A percentile compares a stretch with the other conserved stretches of the same genome.
Conservation (phyloP, 2,797 vertebrate species). For the Rachycentron canadum region DNA sequence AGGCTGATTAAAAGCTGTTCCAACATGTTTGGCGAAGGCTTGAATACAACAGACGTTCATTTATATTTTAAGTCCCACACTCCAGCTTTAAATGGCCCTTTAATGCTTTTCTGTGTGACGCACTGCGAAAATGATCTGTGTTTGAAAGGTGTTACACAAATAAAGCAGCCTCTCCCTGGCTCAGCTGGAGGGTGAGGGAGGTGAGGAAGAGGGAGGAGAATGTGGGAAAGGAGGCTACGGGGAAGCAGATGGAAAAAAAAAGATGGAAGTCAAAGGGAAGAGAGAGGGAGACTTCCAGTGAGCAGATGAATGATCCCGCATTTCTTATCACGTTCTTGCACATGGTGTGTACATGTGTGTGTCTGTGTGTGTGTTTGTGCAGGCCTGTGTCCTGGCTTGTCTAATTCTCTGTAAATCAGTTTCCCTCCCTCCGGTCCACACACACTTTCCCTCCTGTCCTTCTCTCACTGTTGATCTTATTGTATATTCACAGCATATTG, state of each 20-base stretch:
- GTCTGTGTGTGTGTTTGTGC: conserved; percentile 33
- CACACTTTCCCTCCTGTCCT: conserved; percentile 17
- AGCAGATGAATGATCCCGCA: conserved; percentile 68
- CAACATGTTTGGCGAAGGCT: too few relatives aligned
- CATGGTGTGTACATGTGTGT: conserved; percentile 49
- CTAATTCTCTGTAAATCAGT: conserved; percentile 53
- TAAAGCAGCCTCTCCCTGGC: background rate
- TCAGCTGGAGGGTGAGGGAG: conserved; percentile 1
- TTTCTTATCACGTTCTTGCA: conserved; percentile 70
- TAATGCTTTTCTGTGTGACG: background rate
- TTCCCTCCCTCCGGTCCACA: conserved; percentile 1
- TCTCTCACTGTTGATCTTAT: conserved; percentile 33
- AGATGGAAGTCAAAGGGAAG: conserved; percentile 34
- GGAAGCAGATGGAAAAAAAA: conserved; percentile 3
- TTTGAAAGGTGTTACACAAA: conserved; percentile 21
- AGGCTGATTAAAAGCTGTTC: too few relatives aligned
- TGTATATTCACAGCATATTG: conserved; percentile 46
- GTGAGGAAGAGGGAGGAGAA: background rate
- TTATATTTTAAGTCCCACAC: too few relatives aligned
- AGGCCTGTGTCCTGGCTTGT: background rate
- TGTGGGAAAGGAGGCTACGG: conserved; percentile 1
- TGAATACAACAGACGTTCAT: too few relatives aligned
- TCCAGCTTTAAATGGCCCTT: background rate
- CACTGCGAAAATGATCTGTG: background rate
- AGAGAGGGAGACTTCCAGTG: conserved; percentile 47